Evolutionary conservation across 2,888 invertebrate species (phyloP).

Genomic region (Eurytoma adleriae): DNA sequence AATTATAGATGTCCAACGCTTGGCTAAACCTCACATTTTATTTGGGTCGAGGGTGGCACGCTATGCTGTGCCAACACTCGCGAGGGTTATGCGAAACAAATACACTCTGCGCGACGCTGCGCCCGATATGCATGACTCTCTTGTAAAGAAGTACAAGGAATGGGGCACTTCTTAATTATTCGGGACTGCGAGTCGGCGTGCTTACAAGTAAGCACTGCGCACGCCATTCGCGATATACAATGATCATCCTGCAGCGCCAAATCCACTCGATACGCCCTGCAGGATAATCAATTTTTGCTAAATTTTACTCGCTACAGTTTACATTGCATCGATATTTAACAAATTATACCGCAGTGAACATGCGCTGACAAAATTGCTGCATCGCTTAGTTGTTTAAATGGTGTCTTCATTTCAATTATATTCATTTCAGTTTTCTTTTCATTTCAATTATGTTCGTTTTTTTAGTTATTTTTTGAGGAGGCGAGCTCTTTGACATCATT

Average conservation of each 20-base stretch:
- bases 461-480: too few species aligned
- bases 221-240: not conserved
- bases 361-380: conserved; percentile 1
- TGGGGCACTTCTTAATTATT: conserved; percentile 42
- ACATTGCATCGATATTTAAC: not conserved
- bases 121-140: conserved; percentile 42
- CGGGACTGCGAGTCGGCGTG: conserved; percentile 1
- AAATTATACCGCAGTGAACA: conserved; percentile 9
- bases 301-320: conserved; percentile 5
- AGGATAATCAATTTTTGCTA: not conserved
- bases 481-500: too few species aligned
- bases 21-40: conserved; percentile 38
- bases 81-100: conserved; percentile 32
- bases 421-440: not conserved
- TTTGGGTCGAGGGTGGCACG: conserved; percentile 31
- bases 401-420: not conserved
- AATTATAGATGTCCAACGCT: conserved; percentile 52
- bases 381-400: conserved; percentile 15
- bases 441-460: conserved; percentile 12
- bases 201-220: conserved; percentile 17
- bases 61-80: conserved; percentile 24
- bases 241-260: too few species aligned
- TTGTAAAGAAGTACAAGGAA: conserved; percentile 24
- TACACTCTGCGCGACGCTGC: conserved; percentile 39
- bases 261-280: too few species aligned